Conservation (phyloP, 2,888 invertebrate genomes). For the Lydus trimaculatus region DNA sequence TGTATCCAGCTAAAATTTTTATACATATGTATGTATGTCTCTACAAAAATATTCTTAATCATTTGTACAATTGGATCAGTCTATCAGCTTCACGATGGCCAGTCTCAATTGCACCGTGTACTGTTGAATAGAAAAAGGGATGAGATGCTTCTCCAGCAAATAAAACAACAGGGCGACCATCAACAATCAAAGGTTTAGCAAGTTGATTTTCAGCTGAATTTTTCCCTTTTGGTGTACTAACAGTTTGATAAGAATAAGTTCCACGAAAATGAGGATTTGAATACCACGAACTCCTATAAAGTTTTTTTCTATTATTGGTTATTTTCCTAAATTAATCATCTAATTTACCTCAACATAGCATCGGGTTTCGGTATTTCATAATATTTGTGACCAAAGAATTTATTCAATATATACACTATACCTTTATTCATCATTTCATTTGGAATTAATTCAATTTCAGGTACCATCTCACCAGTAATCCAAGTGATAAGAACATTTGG, state of each 20-base stretch:
- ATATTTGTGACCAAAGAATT: slow-evolving; percentile 62
- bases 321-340: too few species aligned
- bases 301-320: background rate
- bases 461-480: slow-evolving; percentile 70
- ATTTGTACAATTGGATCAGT: slow-evolving; percentile 26
- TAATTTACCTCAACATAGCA: slow-evolving; percentile 43
- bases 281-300: slow-evolving; percentile 41
- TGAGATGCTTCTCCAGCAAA: slow-evolving; percentile 30
- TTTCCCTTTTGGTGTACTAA: slow-evolving; percentile 23
- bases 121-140: slow-evolving; percentile 24
- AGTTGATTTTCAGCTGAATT: slow-evolving; percentile 20
- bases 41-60: background rate
- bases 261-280: slow-evolving; percentile 43
- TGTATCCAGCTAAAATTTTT: too few species aligned
- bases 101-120: slow-evolving; percentile 28
- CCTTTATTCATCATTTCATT: slow-evolving; percentile 63
- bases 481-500: slow-evolving; percentile 70
- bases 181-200: slow-evolving; percentile 15
- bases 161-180: slow-evolving; percentile 20
- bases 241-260: slow-evolving; percentile 43
- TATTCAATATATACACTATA: slow-evolving; percentile 61
- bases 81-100: slow-evolving; percentile 27
- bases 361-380: slow-evolving; percentile 61
- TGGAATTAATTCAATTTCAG: slow-evolving; percentile 67
- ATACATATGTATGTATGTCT: too few species aligned